Evolutionary conservation across 2,797 vertebrate genomes (phyloP), one percentile per base, ranked within the genome.

Genomic region (Parauchenoglanis ngamensis): DNA sequence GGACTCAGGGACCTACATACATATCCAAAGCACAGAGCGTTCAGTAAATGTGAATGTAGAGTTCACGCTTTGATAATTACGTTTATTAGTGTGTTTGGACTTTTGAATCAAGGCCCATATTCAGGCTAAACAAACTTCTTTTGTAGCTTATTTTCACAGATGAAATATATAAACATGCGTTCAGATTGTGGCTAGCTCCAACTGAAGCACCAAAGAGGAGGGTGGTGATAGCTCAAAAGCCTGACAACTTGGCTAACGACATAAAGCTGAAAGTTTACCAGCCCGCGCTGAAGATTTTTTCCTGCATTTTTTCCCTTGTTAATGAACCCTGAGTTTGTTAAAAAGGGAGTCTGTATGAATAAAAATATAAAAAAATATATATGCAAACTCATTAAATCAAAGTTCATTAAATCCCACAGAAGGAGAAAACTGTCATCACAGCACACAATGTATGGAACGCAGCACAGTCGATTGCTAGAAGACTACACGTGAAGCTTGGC

Each of bases 51-150:
- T 40, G 21, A 82, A 61, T n/a, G 31, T 44, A 15, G 31, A 46
- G 70, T 75, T 65, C 11, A 54, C 3, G 31, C 44, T 40, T 65
- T 87, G 86, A 54, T 87, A 75, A 76, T 87, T 83, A 67, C 4
- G 17, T 77, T 82, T 75, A 61, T 57, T 57, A 61, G 65, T 77
- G 52, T 77, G n/a, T 15, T 77, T 56, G 17, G 52, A 54, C 75
- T 56, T 77, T 28, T 31, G 54, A 86, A 40, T 72, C 78, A 28
- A 57, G n/a, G 28, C 57, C 8, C 44, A 4, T 80, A 52, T 81
- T 81, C 12, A 61, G 52, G 52, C 13, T 54, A 56, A 52, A 8
- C 73, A 19, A 65, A 44, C 63, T 13, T 68, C 54, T 70, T 78
- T 46, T 79, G 75, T 5, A 79, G 52, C 76, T 68, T 56, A 11